Percentiles rank a stretch among this genome's conserved stretches.
Conservation (phyloP, 2,888 invertebrate genomes). For the Callyntrura sp. region DNA sequence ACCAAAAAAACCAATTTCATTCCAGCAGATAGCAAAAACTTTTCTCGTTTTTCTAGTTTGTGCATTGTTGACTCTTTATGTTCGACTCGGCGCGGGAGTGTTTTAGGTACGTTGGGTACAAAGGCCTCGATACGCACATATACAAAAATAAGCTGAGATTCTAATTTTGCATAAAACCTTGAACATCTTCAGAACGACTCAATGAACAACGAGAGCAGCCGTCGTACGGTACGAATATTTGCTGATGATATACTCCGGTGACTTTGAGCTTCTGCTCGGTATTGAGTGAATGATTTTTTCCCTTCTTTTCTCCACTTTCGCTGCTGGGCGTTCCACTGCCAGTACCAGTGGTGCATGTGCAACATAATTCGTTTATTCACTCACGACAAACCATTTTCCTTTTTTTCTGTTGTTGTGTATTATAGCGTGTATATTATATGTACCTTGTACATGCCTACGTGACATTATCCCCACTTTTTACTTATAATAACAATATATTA, state of each 20-base stretch:
- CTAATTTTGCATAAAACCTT: conserved; percentile 1
- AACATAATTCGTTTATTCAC: conserved; percentile 76
- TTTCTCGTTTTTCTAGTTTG: neutral
- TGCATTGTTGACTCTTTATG: neutral
- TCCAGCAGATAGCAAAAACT: neutral
- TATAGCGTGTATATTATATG: neutral
- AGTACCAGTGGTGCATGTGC: conserved; percentile 70
- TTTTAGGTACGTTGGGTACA: no score
- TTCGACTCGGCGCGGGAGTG: no score
- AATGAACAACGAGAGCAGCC: no score
- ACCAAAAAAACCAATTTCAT: conserved; percentile 23
- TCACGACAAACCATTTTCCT: conserved; percentile 67
- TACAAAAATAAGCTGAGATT: neutral
- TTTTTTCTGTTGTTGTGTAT: neutral
- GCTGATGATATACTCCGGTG: neutral
- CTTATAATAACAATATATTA: neutral
- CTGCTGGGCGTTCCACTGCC: conserved; percentile 53
- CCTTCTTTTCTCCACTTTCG: neutral
- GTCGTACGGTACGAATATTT: neutral
- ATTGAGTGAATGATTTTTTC: neutral
- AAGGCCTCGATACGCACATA: no score
- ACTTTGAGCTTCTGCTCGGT: conserved; percentile 10
- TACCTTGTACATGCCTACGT: conserved; percentile 1
- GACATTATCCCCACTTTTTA: conserved; percentile 2
- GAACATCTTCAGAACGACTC: neutral